Evolutionary conservation across 2,888 invertebrate genomes (phyloP).

Genomic region (Heliconius ismenius): DNA sequence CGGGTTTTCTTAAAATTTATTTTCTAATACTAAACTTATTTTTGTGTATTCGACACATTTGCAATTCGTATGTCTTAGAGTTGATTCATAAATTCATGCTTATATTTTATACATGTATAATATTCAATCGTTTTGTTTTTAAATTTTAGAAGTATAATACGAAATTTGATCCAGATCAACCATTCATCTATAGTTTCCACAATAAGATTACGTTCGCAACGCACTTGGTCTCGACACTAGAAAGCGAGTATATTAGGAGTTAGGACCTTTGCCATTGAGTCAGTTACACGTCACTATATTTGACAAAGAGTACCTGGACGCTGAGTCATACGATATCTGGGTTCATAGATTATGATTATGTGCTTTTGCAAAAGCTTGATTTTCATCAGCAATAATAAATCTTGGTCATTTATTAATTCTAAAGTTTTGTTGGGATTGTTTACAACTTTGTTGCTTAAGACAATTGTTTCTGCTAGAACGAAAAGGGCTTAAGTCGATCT

Average conservation of each 20-base stretch:
- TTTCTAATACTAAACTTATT: too few relatives aligned
- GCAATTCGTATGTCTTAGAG: neutral
- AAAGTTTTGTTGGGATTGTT: neutral
- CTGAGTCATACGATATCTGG: constrained; percentile 34
- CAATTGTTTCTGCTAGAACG: neutral
- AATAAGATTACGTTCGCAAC: constrained; percentile 33
- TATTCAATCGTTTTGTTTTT: too few relatives aligned
- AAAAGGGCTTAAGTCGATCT: neutral
- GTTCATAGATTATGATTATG: constrained; percentile 19
- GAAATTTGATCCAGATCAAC: constrained; percentile 25
- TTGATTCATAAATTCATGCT: neutral
- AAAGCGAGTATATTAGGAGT: constrained; percentile 42
- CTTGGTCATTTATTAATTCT: constrained; percentile 1
- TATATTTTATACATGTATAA: neutral
- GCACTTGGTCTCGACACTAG: constrained; percentile 30
- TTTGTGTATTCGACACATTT: neutral
- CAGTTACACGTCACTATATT: constrained; percentile 34
- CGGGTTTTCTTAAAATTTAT: too few relatives aligned
- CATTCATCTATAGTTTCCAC: constrained; percentile 31
- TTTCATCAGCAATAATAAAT: constrained; percentile 17
- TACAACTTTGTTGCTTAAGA: neutral
- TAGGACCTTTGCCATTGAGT: constrained; percentile 41
- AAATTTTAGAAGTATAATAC: too few relatives aligned
- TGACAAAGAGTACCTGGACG: constrained; percentile 40
- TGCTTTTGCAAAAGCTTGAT: neutral